These are phyloP conservation scores for Creontiades dilutus DNA, from an alignment of 2,888 invertebrate genomes.

Conservation along the genomic window DNA sequence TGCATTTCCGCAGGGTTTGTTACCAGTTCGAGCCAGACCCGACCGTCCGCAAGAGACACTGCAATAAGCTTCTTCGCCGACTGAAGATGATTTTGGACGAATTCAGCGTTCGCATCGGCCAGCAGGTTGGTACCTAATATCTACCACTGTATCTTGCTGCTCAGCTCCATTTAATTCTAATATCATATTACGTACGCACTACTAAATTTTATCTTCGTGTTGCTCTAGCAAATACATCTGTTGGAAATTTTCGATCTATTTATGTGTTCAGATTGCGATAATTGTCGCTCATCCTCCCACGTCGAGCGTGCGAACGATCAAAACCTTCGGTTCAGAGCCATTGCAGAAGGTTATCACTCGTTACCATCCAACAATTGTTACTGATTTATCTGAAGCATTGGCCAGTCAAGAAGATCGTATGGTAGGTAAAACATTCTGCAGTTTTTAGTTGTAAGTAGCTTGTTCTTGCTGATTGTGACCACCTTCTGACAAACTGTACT, in stretches of 20 bases:
- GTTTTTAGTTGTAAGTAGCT: too few relatives aligned
- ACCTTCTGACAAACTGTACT: too few relatives aligned
- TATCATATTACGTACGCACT: too few relatives aligned
- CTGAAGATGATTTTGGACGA: conserved; percentile 51
- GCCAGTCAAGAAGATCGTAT: conserved; percentile 21
- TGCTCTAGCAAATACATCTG: too few relatives aligned
- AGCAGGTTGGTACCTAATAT: conserved; percentile 48
- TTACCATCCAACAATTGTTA: conserved; percentile 47
- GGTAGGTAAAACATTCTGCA: neutral
- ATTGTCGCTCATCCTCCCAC: conserved; percentile 54
- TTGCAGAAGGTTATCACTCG: conserved; percentile 48
- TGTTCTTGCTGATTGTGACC: too few relatives aligned
- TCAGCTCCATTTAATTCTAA: too few relatives aligned
- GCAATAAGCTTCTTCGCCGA: conserved; percentile 15
- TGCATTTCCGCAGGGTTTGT: neutral
- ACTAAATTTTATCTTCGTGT: too few relatives aligned
- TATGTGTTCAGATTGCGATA: conserved; percentile 28
- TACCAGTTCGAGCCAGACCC: conserved; percentile 52
- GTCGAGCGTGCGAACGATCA: neutral
- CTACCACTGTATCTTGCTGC: too few relatives aligned
- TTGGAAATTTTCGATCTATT: neutral
- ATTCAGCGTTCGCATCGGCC: conserved; percentile 50
- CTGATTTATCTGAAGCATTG: conserved; percentile 37
- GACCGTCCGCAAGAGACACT: conserved; percentile 28
- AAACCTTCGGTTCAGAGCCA: conserved; percentile 43